Conservation (phyloP, 1,140 invertebrate species). For the Lasaia peninsularis region DNA sequence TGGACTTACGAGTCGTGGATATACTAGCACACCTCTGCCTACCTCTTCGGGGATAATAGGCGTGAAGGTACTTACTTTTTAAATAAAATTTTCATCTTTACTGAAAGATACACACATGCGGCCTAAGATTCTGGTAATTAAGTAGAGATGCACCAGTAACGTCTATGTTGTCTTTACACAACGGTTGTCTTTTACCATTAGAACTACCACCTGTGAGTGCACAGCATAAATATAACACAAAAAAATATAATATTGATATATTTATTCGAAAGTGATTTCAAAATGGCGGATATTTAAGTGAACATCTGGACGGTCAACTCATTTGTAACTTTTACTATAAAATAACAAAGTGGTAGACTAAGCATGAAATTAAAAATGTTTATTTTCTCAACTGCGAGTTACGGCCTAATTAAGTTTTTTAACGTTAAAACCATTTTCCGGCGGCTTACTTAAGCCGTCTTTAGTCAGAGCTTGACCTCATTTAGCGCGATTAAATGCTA, state of each 20-base stretch:
- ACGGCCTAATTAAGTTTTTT: constrained; percentile 9
- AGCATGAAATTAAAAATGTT: not conserved
- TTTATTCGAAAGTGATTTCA: not conserved
- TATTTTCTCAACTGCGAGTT: constrained; percentile 5
- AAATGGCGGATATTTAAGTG: not conserved
- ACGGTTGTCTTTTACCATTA: too few species aligned
- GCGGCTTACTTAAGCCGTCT: not conserved
- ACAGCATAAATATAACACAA: too few species aligned
- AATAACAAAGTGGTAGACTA: not conserved
- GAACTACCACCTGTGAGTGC: too few species aligned
- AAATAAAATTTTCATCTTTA: too few species aligned
- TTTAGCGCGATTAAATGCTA: not conserved
- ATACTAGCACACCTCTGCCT: too few species aligned
- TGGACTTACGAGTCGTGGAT: too few species aligned
- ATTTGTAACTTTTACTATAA: constrained; percentile 4
- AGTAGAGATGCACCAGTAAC: too few species aligned
- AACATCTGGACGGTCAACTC: constrained; percentile 2
- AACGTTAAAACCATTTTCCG: not conserved
- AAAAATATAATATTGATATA: not conserved
- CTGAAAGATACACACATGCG: too few species aligned
- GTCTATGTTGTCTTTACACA: too few species aligned
- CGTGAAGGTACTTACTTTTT: too few species aligned
- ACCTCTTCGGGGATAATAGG: too few species aligned
- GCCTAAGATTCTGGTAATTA: too few species aligned
- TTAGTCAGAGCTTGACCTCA: not conserved